A percentile compares a stretch with the other conserved stretches of the same genome.
Conservation (phyloP, 2,797 vertebrate species). For the Nyctibius grandis region DNA sequence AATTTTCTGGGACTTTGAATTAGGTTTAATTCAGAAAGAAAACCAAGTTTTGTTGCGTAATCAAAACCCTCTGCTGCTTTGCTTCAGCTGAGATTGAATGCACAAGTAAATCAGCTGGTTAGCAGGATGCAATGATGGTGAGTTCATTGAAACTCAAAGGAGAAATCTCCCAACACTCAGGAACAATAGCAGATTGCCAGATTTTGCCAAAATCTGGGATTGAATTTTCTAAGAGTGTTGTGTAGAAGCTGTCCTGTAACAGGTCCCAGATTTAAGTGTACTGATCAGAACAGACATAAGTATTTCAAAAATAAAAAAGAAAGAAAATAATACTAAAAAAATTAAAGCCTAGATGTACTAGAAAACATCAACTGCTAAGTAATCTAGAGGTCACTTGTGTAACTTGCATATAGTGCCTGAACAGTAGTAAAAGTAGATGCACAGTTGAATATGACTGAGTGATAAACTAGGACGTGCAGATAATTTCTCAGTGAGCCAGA, state of each 20-base stretch:
- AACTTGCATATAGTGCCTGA: neutral
- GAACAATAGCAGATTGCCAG: neutral
- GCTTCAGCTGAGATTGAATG: neutral
- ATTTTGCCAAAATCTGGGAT: neutral
- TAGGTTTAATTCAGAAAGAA: neutral
- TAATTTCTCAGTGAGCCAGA: neutral
- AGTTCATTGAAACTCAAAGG: neutral
- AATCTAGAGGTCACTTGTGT: neutral
- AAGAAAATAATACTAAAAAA: neutral
- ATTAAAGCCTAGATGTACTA: neutral
- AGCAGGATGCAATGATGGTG: neutral
- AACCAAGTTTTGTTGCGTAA: neutral
- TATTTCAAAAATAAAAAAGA: neutral
- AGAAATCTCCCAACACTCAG: neutral
- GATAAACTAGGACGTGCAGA: neutral
- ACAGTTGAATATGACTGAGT: neutral
- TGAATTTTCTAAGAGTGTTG: neutral
- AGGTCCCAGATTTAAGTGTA: neutral
- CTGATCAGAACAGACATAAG: neutral
- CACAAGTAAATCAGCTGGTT: neutral
- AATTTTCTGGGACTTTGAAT: neutral
- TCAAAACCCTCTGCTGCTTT: neutral
- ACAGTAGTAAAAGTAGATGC: neutral
- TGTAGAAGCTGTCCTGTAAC: neutral
- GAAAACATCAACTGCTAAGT: neutral